These are phyloP conservation scores for Osmoderma eremita DNA, from an alignment of 2,888 invertebrate genomes.

Conservation along the genomic window DNA sequence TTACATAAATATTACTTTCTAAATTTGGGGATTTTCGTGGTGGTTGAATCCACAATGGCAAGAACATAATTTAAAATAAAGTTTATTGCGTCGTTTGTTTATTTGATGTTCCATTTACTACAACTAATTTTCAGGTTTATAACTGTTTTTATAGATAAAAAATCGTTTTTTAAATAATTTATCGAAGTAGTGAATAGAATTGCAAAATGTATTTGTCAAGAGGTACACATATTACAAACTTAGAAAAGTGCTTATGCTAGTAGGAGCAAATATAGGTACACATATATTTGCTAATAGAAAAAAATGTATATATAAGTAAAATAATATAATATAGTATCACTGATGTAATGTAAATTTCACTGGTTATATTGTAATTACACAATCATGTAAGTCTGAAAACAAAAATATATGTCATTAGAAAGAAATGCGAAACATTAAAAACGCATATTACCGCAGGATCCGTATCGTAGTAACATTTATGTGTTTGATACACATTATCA, in stretches of 20 bases:
- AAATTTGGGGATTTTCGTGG: too few species aligned
- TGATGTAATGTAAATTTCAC: constrained; percentile 19
- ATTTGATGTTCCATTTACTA: too few species aligned
- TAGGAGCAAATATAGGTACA: neutral
- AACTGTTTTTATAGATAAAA: too few species aligned
- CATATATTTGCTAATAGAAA: too few species aligned
- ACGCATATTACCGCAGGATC: constrained; percentile 51
- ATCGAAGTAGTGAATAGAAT: neutral
- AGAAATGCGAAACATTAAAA: neutral
- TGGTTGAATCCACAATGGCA: too few species aligned
- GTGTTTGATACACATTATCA: constrained; percentile 53
- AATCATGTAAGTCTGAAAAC: constrained; percentile 25
- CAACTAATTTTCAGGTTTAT: too few species aligned
- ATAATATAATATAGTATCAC: constrained; percentile 19
- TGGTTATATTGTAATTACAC: neutral
- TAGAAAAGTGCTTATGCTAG: constrained; percentile 24
- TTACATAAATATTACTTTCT: too few species aligned
- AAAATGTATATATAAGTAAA: neutral
- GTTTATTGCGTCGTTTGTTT: too few species aligned
- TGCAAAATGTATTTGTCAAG: constrained; percentile 21
- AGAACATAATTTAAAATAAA: too few species aligned
- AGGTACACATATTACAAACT: constrained; percentile 4
- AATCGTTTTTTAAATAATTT: too few species aligned
- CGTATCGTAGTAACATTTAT: constrained; percentile 53
- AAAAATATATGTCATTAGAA: neutral